A percentile compares a stretch with the other conserved stretches of the same genome.
Evolutionary conservation across 2,113 vertebrate genomes (phyloP).

Genomic region (Diadophis punctatus): DNA sequence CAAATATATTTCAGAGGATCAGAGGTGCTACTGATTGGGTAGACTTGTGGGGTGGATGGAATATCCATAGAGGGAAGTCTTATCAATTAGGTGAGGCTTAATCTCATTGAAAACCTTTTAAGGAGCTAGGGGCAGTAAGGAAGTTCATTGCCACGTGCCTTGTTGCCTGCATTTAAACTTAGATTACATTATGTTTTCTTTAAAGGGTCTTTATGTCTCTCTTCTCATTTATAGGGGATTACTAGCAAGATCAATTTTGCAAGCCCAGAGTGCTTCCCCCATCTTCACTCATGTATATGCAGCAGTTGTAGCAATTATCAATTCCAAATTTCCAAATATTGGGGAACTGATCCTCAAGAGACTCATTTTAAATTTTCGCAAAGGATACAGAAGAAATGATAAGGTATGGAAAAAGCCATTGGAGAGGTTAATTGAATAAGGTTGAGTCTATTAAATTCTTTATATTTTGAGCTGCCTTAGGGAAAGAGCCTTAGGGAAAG

Average conservation of each 20-base stretch:
- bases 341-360: slow-evolving; percentile 96
- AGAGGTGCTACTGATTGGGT: too few species aligned
- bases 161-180: neutral
- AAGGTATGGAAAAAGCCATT: slow-evolving; percentile 74
- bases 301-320: slow-evolving; percentile 94
- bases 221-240: slow-evolving; percentile 76
- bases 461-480: neutral
- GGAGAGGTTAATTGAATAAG: neutral
- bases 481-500: too few species aligned
- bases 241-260: slow-evolving; percentile 86
- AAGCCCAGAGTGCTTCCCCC: slow-evolving; percentile 92
- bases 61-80: neutral
- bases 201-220: neutral
- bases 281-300: slow-evolving; percentile 97
- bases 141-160: neutral
- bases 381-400: slow-evolving; percentile 94
- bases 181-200: neutral
- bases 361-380: slow-evolving; percentile 91
- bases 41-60: neutral
- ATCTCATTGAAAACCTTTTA: neutral
- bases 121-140: neutral
- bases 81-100: neutral
- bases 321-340: slow-evolving; percentile 97
- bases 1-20: neutral
- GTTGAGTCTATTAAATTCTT: neutral